Evolutionary conservation across 2,888 invertebrate genomes (phyloP).

Genomic region (Cataglyphis cursor): DNA sequence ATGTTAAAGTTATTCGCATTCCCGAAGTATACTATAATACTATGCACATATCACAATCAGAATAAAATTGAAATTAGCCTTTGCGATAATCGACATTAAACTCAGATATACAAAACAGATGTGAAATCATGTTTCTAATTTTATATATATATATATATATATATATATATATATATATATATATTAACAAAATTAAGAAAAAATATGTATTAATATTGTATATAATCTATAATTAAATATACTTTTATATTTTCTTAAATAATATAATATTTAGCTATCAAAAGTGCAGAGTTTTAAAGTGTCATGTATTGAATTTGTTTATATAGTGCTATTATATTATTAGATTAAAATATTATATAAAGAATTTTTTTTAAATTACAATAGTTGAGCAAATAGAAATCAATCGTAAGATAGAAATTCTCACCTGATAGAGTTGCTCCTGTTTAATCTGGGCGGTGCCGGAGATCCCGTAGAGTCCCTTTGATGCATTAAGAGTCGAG

Average conservation of each 20-base stretch:
- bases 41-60: slow-evolving; percentile 60
- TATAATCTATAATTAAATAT: not conserved
- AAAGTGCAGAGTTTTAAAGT: not conserved
- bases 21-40: slow-evolving; percentile 64
- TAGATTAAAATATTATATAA: slow-evolving; percentile 20
- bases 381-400: not conserved
- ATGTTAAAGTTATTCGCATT: slow-evolving; percentile 62
- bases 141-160: not conserved
- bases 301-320: slow-evolving; percentile 1
- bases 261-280: not conserved
- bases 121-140: not conserved
- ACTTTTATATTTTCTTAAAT: slow-evolving; percentile 4
- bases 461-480: slow-evolving; percentile 87
- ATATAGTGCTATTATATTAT: slow-evolving; percentile 24
- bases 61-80: slow-evolving; percentile 46
- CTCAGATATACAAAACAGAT: not conserved
- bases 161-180: not conserved
- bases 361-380: not conserved
- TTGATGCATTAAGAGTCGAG: slow-evolving; percentile 89
- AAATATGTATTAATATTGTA: not conserved
- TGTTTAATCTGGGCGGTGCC: slow-evolving; percentile 92
- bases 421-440: slow-evolving; percentile 97
- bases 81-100: slow-evolving; percentile 11
- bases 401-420: slow-evolving; percentile 66
- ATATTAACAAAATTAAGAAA: not conserved